These are phyloP conservation scores for Athripsodes cinereus DNA, from an alignment of 2,888 invertebrate species.

Conservation along the genomic window DNA sequence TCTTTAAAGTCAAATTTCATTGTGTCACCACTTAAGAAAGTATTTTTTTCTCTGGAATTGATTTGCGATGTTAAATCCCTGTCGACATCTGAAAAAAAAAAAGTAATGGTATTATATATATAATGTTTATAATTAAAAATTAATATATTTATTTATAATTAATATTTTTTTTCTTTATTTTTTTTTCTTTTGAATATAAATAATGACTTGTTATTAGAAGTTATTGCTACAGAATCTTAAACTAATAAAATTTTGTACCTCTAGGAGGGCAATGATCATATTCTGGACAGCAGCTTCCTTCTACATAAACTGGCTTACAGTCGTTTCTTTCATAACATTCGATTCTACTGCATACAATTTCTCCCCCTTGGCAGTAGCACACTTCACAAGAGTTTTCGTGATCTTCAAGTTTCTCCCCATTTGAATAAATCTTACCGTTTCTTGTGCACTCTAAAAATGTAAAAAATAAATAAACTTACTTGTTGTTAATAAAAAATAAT, in stretches of 20 bases:
- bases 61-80: not conserved
- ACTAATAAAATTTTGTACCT: constrained; percentile 37
- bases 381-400: constrained; percentile 69
- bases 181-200: not conserved
- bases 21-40: not conserved
- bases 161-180: not conserved
- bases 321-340: constrained; percentile 71
- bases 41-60: not conserved
- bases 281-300: constrained; percentile 73
- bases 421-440: constrained; percentile 66
- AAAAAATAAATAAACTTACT: not conserved
- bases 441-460: constrained; percentile 64
- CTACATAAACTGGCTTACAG: constrained; percentile 64
- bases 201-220: not conserved
- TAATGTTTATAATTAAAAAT: too few species aligned
- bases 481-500: too few species aligned
- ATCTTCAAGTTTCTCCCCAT: constrained; percentile 68
- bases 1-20: not conserved
- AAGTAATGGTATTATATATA: too few species aligned
- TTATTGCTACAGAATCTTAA: not conserved
- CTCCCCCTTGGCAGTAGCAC: constrained; percentile 76
- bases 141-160: too few species aligned
- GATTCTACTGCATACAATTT: constrained; percentile 69
- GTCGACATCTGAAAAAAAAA: constrained; percentile 14
- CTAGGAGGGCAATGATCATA: constrained; percentile 74